Conservation (phyloP, 2,113 vertebrate species). For the Passer montanus region DNA sequence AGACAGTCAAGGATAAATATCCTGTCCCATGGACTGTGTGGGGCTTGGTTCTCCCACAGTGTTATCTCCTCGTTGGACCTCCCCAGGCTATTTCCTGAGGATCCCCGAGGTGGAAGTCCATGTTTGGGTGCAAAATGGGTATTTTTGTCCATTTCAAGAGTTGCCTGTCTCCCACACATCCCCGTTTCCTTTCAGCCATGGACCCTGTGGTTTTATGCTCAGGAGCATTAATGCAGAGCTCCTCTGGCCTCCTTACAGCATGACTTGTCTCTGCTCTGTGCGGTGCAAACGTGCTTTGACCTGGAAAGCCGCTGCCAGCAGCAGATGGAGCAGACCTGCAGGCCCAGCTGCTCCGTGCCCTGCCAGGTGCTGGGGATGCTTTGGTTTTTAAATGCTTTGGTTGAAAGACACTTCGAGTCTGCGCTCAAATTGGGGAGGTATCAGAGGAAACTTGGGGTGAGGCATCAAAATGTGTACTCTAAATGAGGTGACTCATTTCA, state of each 20-base stretch:
- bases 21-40: accelerated
- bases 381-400: constrained; percentile 12
- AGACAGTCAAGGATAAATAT: neutral
- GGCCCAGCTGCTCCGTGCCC: neutral
- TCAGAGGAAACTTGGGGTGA: neutral
- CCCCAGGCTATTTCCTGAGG: neutral
- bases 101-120: accelerated
- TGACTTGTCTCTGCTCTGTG: neutral
- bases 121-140: neutral
- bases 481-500: neutral
- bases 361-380: constrained; percentile 22
- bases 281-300: neutral
- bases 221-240: neutral
- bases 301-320: neutral
- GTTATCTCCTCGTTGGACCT: neutral
- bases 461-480: neutral
- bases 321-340: constrained; percentile 39
- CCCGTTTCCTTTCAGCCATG: neutral
- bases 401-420: neutral
- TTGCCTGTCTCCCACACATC: neutral
- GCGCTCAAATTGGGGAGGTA: neutral
- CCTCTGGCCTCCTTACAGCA: neutral
- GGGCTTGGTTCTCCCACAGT: neutral
- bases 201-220: neutral
- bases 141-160: neutral